Evolutionary conservation across 2,797 vertebrate species (phyloP).

Genomic region (Macrochelys suwanniensis): DNA sequence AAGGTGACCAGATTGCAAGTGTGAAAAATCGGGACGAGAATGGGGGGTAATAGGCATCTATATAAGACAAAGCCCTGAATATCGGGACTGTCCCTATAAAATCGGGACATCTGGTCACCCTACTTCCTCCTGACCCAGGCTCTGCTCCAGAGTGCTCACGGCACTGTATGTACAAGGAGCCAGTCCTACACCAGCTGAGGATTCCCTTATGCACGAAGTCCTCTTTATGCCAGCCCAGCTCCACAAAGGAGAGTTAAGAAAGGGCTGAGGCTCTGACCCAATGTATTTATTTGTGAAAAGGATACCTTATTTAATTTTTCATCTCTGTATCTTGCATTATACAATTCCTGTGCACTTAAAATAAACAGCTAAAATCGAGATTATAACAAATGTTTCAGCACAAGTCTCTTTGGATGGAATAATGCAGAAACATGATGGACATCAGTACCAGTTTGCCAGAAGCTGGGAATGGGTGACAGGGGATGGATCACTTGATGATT

Average conservation of each 20-base stretch:
- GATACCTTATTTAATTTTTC: neutral
- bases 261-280: neutral
- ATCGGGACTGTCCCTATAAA: too few species aligned
- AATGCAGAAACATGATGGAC: neutral
- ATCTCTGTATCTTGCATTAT: neutral
- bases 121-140: neutral
- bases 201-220: neutral
- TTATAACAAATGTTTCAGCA: neutral
- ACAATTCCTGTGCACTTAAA: neutral
- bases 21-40: too few species aligned
- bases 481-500: too few species aligned
- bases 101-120: too few species aligned
- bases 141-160: neutral
- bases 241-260: neutral
- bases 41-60: too few species aligned
- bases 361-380: neutral
- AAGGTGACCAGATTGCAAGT: too few species aligned
- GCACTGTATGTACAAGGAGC: neutral
- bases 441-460: neutral
- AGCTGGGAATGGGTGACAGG: too few species aligned
- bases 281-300: accelerated
- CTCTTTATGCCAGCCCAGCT: neutral
- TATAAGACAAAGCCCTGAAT: too few species aligned
- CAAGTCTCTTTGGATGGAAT: neutral
- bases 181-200: neutral